Conservation (phyloP, 2,888 invertebrate genomes). For the Thelaira solivaga region DNA sequence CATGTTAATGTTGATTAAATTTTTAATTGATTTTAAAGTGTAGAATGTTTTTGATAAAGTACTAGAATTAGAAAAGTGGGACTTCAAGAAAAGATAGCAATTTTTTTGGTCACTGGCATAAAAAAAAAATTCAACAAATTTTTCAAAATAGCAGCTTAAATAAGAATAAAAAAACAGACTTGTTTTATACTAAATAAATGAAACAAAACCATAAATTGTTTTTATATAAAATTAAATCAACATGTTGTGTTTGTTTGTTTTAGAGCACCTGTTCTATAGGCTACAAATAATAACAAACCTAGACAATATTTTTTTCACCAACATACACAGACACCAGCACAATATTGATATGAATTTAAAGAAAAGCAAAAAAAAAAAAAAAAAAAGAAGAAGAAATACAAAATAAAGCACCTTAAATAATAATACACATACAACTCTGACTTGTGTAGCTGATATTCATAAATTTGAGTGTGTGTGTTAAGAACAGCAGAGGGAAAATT, state of each 20-base stretch:
- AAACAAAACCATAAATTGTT: slow-evolving; percentile 28
- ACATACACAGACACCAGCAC: not conserved
- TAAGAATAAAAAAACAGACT: too few relatives aligned
- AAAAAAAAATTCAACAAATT: too few relatives aligned
- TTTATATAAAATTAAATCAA: slow-evolving; percentile 26
- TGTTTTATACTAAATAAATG: not conserved
- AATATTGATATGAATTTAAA: not conserved
- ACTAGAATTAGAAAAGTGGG: too few relatives aligned
- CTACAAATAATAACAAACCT: slow-evolving; percentile 26
- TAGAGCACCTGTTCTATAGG: slow-evolving; percentile 49
- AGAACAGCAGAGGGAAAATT: not conserved
- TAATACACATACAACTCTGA: not conserved
- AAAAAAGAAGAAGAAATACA: not conserved
- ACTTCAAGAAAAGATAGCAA: too few relatives aligned
- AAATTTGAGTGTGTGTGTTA: not conserved
- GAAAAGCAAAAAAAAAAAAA: not conserved
- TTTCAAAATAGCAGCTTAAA: too few relatives aligned
- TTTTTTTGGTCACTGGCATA: too few relatives aligned
- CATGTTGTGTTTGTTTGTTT: slow-evolving; percentile 45
- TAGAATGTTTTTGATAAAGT: too few relatives aligned
- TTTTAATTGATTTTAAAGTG: too few relatives aligned
- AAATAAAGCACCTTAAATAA: not conserved
- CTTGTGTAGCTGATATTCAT: not conserved
- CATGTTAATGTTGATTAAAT: too few relatives aligned
- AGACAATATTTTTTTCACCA: not conserved